Conservation (phyloP, 2,113 vertebrate species). For the Seriola dumerili region DNA sequence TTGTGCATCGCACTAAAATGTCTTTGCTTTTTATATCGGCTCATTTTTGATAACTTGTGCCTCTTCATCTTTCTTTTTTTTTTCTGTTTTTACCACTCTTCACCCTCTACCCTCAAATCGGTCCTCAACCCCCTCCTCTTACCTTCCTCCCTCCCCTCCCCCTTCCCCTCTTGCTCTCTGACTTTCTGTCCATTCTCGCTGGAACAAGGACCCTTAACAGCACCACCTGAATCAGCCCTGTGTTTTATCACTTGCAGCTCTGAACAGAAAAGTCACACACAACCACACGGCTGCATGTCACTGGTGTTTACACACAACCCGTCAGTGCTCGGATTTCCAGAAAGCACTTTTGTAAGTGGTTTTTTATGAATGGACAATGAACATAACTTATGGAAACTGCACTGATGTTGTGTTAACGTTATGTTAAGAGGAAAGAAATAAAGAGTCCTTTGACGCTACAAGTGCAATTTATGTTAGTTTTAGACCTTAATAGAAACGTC, state of each 20-base stretch:
- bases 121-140: neutral
- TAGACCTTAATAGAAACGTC: neutral
- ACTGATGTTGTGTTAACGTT: neutral
- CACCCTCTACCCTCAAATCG: slow-evolving; percentile 1
- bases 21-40: neutral
- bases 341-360: slow-evolving; percentile 15
- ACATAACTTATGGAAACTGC: neutral
- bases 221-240: slow-evolving; percentile 70
- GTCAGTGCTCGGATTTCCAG: slow-evolving; percentile 35
- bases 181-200: slow-evolving; percentile 40
- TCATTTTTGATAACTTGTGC: neutral
- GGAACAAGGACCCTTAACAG: slow-evolving; percentile 70
- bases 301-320: slow-evolving; percentile 52
- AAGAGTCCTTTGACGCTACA: neutral
- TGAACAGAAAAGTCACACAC: slow-evolving; percentile 57
- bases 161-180: neutral
- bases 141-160: slow-evolving; percentile 12
- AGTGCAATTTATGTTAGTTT: neutral
- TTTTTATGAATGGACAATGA: slow-evolving; percentile 53
- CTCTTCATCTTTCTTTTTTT: neutral
- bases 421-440: neutral
- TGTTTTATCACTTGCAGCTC: slow-evolving; percentile 47
- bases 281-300: slow-evolving; percentile 30
- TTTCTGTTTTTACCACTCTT: neutral
- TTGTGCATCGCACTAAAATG: neutral